These are phyloP conservation scores for Dermolepida albohirtum DNA, from an alignment of 2,888 invertebrate species.

Conservation along the genomic window DNA sequence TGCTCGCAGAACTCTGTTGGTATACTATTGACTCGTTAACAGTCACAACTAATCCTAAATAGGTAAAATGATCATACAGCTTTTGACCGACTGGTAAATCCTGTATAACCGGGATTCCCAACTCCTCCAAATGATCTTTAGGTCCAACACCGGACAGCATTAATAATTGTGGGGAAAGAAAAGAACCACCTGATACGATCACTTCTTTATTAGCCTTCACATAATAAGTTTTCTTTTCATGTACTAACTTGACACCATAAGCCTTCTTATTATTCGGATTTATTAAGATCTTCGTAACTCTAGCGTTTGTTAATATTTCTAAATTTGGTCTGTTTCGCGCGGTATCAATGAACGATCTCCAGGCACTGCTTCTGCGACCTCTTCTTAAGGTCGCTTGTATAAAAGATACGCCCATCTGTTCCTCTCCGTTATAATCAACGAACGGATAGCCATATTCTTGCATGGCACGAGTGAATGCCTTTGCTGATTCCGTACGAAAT, in stretches of 20 bases:
- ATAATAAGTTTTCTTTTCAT: constrained; percentile 24
- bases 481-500: constrained; percentile 64
- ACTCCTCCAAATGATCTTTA: constrained; percentile 69
- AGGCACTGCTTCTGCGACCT: constrained; percentile 75
- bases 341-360: constrained; percentile 73
- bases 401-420: constrained; percentile 72
- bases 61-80: constrained; percentile 73
- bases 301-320: constrained; percentile 71
- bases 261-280: constrained; percentile 73
- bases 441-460: constrained; percentile 73
- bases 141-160: constrained; percentile 88
- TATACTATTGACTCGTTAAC: constrained; percentile 64
- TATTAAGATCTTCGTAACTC: constrained; percentile 76
- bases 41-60: constrained; percentile 64
- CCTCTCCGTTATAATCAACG: constrained; percentile 76
- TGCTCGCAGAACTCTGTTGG: constrained; percentile 55
- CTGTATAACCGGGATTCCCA: constrained; percentile 70
- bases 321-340: constrained; percentile 74
- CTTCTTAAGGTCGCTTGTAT: constrained; percentile 72
- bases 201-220: constrained; percentile 81
- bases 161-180: constrained; percentile 89
- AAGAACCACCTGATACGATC: constrained; percentile 86
- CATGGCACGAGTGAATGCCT: constrained; percentile 73
- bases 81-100: constrained; percentile 77
- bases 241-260: constrained; percentile 75